Evolutionary conservation across 2,888 invertebrate species (phyloP), one percentile per base, ranked within the genome.

Genomic region (Emmelina monodactyla): DNA sequence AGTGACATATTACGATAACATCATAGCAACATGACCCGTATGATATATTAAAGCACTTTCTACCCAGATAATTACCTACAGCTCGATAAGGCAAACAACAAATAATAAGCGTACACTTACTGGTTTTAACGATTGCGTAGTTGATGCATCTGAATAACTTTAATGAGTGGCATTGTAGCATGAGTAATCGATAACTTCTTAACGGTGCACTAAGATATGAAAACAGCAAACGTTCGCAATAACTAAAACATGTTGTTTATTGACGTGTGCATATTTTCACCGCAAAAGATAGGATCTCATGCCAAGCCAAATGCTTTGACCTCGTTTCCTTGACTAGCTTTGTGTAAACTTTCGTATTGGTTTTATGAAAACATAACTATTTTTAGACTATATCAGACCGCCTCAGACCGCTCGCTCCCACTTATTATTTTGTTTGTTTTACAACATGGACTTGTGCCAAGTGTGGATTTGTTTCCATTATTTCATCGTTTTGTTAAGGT

Each of bases 281-380:
- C 51, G 49, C 49, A 25, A 49, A 35, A 37, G 33, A 34, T 30
- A 53, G 49, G 55, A 62, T 62, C 59, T 64, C 64, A 67, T 68
- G 75, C 76, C 70, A 73, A 69, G 63, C 66, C 61, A 62, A 25
- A 25, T 25, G 25, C 25, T 62, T 63, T 70, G 73, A 76, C 78
- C 78, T 67, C 73, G 71, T 76, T 76, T 66, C 58, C 56, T 58
- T 51, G 60, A 65, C 66, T 65, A 65, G 66, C 64, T 63, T 70
- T 70, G 69, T 61, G 69, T 73, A 70, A 69, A 71, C 67, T 72
- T 65, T 65, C 67, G 67, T 70, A 72, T 75, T 64, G 67, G 59
- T 55, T 61, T 66, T 70, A 73, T 70, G 68, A 72, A 73, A 71
- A 73, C 71, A 72, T 53, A 55, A 45, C 65, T 78, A 76, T 75